Conservation (phyloP, 1,140 invertebrate species). For the Leptinotarsa undecemlineata region DNA sequence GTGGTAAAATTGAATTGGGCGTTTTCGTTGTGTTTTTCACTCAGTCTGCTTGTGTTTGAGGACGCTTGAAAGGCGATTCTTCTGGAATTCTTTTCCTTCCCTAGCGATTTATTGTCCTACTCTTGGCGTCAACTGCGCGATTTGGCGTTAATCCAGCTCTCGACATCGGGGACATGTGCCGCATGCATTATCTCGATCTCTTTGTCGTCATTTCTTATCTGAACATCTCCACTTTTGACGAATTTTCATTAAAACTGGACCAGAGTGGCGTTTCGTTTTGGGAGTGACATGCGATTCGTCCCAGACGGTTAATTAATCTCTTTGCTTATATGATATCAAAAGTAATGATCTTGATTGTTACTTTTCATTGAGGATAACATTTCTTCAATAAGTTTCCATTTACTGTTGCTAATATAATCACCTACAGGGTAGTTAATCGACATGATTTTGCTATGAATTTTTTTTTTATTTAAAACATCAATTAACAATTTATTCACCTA, state of each 20-base stretch:
- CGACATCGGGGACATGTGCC: constrained; percentile 10
- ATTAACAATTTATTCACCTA: too few relatives aligned
- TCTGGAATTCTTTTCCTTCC: not conserved
- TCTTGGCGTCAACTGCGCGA: not conserved
- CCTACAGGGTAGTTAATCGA: too few relatives aligned
- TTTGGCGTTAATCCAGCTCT: constrained; percentile 27
- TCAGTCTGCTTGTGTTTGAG: too few relatives aligned
- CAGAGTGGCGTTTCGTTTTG: constrained; percentile 14
- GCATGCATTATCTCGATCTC: constrained; percentile 36
- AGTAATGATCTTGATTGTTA: too few relatives aligned
- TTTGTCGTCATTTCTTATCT: constrained; percentile 35
- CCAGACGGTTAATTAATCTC: not conserved
- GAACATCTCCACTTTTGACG: constrained; percentile 35
- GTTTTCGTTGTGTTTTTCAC: too few relatives aligned
- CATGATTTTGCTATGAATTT: too few relatives aligned
- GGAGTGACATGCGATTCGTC: not conserved
- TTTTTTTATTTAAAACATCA: too few relatives aligned
- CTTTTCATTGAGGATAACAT: too few relatives aligned
- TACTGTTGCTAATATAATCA: too few relatives aligned
- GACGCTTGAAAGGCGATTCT: not conserved
- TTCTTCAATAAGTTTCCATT: too few relatives aligned
- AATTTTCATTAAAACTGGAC: constrained; percentile 40
- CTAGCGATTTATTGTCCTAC: not conserved
- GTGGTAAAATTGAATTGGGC: too few relatives aligned
- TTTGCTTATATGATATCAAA: too few relatives aligned